A percentile compares a stretch with the other conserved stretches of the same genome.
These are phyloP conservation scores for Antheraea assamensis DNA, from an alignment of 2,888 invertebrate genomes.

Conservation along the genomic window DNA sequence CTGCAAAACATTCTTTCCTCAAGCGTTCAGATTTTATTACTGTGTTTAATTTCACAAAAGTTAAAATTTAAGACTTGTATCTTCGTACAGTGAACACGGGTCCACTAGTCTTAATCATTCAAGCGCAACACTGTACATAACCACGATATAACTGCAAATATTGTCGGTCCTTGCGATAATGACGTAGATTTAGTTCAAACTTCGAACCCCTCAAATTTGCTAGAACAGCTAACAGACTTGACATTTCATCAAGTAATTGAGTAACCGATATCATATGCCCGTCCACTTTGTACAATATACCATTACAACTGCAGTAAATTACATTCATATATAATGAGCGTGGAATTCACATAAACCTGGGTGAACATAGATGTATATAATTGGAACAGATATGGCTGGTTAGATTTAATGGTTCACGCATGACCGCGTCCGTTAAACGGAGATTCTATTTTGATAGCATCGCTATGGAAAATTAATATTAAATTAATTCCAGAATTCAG, in stretches of 20 bases:
- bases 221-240: too few relatives aligned
- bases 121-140: not conserved
- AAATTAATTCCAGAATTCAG: slow-evolving; percentile 63
- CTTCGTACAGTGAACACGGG: not conserved
- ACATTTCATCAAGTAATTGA: too few relatives aligned
- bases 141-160: not conserved
- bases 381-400: slow-evolving; percentile 21
- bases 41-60: not conserved
- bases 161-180: not conserved
- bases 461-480: slow-evolving; percentile 60
- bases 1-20: too few relatives aligned
- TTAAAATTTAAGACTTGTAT: not conserved
- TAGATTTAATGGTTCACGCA: slow-evolving; percentile 42
- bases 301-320: not conserved
- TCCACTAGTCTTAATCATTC: not conserved
- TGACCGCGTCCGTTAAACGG: slow-evolving; percentile 41
- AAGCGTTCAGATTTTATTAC: too few relatives aligned
- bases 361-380: slow-evolving; percentile 9
- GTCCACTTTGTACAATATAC: not conserved
- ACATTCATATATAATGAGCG: not conserved
- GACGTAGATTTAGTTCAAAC: too few relatives aligned
- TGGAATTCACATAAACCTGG: not conserved
- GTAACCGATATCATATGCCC: too few relatives aligned
- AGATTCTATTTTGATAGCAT: slow-evolving; percentile 51
- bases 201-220: too few relatives aligned